These are phyloP conservation scores for Mesoclemmys tuberculata DNA, from an alignment of 2,113 vertebrate species.

Conservation along the genomic window DNA sequence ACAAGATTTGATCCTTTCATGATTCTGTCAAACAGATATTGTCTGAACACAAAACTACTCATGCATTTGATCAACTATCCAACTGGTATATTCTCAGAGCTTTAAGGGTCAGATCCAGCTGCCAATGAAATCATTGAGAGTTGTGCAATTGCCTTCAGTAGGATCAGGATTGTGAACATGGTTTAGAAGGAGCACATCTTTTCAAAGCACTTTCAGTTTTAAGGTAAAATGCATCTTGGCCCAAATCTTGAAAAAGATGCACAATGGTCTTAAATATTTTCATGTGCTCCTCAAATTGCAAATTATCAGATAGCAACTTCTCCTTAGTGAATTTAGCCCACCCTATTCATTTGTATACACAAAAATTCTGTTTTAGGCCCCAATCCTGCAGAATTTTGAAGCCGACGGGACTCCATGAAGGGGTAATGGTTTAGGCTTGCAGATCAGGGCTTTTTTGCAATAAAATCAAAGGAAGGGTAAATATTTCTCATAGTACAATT, in stretches of 20 bases:
- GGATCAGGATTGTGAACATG: background rate
- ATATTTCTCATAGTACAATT: background rate
- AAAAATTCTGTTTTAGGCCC: background rate
- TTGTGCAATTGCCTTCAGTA: background rate
- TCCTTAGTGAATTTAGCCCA: background rate
- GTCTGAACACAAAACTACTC: background rate
- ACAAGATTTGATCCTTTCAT: background rate
- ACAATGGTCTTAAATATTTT: background rate
- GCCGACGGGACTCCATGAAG: background rate
- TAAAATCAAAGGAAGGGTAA: background rate
- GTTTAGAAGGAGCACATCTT: background rate
- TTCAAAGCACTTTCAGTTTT: background rate
- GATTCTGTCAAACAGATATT: background rate
- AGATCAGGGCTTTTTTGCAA: background rate
- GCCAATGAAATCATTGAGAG: background rate
- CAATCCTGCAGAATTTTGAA: background rate
- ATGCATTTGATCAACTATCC: constrained; percentile 13
- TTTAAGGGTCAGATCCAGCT: background rate
- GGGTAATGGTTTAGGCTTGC: background rate
- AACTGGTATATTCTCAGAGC: constrained; percentile 8
- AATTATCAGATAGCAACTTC: background rate
- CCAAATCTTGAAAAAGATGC: background rate
- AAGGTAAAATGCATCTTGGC: background rate
- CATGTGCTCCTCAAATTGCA: background rate
- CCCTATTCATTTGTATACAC: background rate